phyloP scores from a whole-genome alignment of 2,888 invertebrate species.

The Drosophila bunnanda region DNA sequence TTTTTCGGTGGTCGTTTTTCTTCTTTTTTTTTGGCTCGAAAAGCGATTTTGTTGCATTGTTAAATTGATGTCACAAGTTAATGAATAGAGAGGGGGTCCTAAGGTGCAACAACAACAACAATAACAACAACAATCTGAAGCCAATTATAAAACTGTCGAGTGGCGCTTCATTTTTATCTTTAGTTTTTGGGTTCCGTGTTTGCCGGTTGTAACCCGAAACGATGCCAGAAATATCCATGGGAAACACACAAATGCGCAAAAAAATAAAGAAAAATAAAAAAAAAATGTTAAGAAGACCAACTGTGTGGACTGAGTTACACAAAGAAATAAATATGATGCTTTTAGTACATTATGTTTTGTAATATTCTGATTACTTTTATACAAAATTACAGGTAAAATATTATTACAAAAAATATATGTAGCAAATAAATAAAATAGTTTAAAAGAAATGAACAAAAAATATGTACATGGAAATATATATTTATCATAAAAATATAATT shows the following conservation, averaged over 20 bases:
- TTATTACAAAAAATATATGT: neutral
- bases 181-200: slow-evolving; percentile 14
- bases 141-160: slow-evolving; percentile 43
- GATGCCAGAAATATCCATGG: slow-evolving; percentile 36
- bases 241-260: slow-evolving; percentile 36
- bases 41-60: slow-evolving; percentile 39
- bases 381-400: neutral
- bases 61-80: slow-evolving; percentile 45
- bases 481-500: too few relatives aligned
- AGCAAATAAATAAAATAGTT: neutral
- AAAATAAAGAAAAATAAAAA: neutral
- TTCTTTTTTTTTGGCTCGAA: slow-evolving; percentile 11
- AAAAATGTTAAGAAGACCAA: slow-evolving; percentile 1
- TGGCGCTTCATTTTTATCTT: slow-evolving; percentile 5
- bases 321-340: neutral
- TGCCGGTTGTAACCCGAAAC: slow-evolving; percentile 48
- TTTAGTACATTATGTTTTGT: neutral
- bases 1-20: neutral
- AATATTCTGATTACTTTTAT: neutral
- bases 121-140: slow-evolving; percentile 4
- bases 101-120: slow-evolving; percentile 17
- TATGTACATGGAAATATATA: too few relatives aligned
- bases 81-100: slow-evolving; percentile 25
- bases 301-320: neutral
- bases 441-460: neutral